Evolutionary conservation across 2,797 vertebrate species (phyloP).

Genomic region (Diplodus puntazzo): DNA sequence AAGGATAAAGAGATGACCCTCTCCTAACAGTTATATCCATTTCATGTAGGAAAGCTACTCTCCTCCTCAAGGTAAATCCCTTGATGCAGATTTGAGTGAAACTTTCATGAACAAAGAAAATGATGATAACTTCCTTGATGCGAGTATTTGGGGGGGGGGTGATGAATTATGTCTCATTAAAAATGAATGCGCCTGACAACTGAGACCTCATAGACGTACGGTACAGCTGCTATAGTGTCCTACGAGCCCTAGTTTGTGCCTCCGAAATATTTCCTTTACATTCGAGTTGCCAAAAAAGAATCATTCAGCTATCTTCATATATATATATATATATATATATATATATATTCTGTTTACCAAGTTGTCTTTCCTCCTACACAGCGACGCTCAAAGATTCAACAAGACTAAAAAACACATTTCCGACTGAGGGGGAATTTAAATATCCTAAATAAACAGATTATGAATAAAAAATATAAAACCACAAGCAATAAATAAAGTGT

Average conservation of each 20-base stretch:
- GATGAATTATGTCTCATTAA: constrained; percentile 76
- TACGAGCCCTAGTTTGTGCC: constrained; percentile 2
- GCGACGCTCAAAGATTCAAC: no score
- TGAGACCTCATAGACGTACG: constrained; percentile 40
- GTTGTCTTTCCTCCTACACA: background rate
- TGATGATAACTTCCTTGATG: constrained; percentile 68
- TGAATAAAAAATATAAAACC: no score
- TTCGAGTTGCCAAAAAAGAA: background rate
- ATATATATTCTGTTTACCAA: background rate
- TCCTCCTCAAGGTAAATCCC: constrained; percentile 80
- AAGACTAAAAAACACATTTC: no score
- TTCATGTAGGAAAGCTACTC: constrained; percentile 83
- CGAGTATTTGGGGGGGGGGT: constrained; percentile 24
- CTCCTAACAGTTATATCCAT: constrained; percentile 86
- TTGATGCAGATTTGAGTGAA: constrained; percentile 74
- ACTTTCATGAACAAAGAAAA: constrained; percentile 76
- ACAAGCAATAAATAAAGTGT: no score
- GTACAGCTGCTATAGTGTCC: constrained; percentile 34
- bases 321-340: background rate
- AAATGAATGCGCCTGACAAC: constrained; percentile 56
- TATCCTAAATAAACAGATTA: no score
- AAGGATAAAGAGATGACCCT: constrained; percentile 91
- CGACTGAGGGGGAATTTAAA: no score
- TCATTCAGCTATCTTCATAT: background rate
- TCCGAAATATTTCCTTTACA: background rate